Conservation (phyloP, 2,888 invertebrate species). For the Parapristionchus giblindavisi region DNA sequence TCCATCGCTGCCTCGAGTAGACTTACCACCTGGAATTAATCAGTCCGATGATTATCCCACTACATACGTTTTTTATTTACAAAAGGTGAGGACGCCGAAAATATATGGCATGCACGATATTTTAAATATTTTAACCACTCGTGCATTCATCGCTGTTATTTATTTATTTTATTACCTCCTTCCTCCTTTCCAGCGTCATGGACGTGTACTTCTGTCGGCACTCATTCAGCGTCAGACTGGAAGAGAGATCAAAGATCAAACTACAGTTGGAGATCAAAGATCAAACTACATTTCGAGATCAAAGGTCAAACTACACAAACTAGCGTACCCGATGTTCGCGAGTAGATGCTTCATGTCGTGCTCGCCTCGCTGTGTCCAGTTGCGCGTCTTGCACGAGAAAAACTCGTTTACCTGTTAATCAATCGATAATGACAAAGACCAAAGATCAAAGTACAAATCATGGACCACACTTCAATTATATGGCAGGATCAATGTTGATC, state of each 20-base stretch:
- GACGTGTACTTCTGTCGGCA: constrained; percentile 57
- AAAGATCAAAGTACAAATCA: too few relatives aligned
- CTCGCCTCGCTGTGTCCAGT: constrained; percentile 66
- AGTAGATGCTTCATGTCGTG: constrained; percentile 53
- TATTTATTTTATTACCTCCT: constrained; percentile 43
- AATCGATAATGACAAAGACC: too few relatives aligned
- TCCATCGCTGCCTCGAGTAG: constrained; percentile 58
- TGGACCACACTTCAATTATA: too few relatives aligned
- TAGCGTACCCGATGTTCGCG: constrained; percentile 46
- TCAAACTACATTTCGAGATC: background rate
- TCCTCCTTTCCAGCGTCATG: constrained; percentile 54
- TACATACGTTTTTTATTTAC: too few relatives aligned
- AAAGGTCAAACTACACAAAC: constrained; percentile 36
- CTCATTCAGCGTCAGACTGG: constrained; percentile 61
- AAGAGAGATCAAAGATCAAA: background rate
- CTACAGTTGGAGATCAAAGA: too few relatives aligned
- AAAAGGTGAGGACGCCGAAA: too few relatives aligned
- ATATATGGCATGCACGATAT: too few relatives aligned
- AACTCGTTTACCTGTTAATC: constrained; percentile 44
- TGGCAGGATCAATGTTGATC: too few relatives aligned
- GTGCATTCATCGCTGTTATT: too few relatives aligned
- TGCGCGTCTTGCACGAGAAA: constrained; percentile 59
- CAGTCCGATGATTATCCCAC: too few relatives aligned
- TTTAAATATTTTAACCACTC: too few relatives aligned
- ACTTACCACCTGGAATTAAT: constrained; percentile 40